phyloP scores from a whole-genome alignment of 2,113 vertebrate genomes.

The Microtus montanus region DNA sequence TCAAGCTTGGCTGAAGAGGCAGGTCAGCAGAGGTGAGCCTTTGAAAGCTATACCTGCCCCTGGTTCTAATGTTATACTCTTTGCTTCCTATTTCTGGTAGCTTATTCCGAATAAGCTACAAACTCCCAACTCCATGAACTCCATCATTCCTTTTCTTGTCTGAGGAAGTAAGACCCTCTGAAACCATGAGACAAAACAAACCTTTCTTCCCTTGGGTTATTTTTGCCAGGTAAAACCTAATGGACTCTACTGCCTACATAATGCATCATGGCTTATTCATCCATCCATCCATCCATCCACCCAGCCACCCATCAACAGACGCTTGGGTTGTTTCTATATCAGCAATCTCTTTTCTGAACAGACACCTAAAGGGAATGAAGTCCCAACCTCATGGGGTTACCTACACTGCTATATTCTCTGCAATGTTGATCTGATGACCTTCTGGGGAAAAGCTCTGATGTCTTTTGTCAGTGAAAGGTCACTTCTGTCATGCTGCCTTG shows the following conservation, averaged over 20 bases:
- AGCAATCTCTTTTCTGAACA: neutral
- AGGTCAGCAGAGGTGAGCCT: neutral
- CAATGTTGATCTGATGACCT: neutral
- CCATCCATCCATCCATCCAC: neutral
- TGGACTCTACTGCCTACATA: neutral
- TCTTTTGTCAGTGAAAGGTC: slow-evolving; percentile 34
- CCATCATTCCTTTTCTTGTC: neutral
- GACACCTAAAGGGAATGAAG: neutral
- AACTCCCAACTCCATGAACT: neutral
- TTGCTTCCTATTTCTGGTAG: neutral
- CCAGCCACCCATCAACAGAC: neutral
- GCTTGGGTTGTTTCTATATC: neutral
- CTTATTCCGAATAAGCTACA: neutral
- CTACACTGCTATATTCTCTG: neutral
- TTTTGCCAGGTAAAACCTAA: neutral
- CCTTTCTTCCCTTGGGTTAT: neutral
- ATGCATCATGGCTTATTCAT: neutral
- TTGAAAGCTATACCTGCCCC: neutral
- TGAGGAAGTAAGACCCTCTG: neutral
- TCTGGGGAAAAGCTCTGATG: neutral
- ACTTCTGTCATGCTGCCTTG: neutral
- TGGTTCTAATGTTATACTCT: neutral
- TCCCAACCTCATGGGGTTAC: neutral
- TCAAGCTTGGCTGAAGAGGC: neutral
- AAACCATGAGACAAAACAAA: neutral